Evolutionary conservation across 2,113 vertebrate genomes (phyloP), one percentile per base, ranked within the genome.

Genomic region (Mormyrus iriodes): DNA sequence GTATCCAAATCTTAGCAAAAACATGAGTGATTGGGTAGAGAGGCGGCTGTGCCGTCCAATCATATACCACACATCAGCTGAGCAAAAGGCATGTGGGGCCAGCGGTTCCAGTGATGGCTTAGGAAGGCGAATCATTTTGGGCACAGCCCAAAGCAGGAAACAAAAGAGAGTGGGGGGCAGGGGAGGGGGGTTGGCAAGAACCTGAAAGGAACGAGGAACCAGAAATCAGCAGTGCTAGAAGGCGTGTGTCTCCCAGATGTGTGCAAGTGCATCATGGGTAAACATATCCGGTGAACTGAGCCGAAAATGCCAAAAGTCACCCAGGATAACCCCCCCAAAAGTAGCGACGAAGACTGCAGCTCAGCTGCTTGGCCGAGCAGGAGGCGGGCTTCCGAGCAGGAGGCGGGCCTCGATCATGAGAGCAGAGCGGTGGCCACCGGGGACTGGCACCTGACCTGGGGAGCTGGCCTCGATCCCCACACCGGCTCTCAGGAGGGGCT

Each of bases 11-110:
- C 24, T n/a, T 27, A 69, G 27, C n/a, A 13, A 31, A n/a, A 79
- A 15, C 15, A 35, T 4, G 7, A 35, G 85, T 4, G 51, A 52
- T 27, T 55, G 51, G 49, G 12, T n/a, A 39, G n/a, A 52, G n/a
- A 53, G 15, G 48, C 19, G 49, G 76, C 24, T 2, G 1, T 24
- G 42, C 46, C 69, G 19, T 79, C 51, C 88, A 53, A 51, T 88
- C 88, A 88, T 88, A 83, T 88, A 88, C 73, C 88, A 79, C 88
- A 79, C 88, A 79, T 48, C 15, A 21, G 17, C 85, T 27, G 51
- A 55, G 19, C 17, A 19, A 58, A 55, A 3, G 42, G 42, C 39
- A 35, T 39, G 15, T 31, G 73, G 15, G 35, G 35, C 13, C 73
- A 79, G 73, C 73, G 17, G 48, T 52, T 83, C n/a, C 88, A 88